Evolutionary conservation across 92 coral and sea anemone species (phyloP).

Genomic region (Parazoanthus atlanticus): DNA sequence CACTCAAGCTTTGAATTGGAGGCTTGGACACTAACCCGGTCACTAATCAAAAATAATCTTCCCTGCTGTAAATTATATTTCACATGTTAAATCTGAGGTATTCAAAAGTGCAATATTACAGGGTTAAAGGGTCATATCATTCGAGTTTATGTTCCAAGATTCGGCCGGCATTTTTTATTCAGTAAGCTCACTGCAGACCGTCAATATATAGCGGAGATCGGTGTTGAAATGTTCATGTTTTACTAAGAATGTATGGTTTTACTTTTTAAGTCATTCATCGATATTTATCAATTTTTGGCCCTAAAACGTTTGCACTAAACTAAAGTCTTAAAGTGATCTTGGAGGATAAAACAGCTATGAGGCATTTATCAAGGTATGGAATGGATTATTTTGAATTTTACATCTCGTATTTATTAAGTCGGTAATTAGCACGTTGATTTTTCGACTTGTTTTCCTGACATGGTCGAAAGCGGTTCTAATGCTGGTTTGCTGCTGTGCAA

Average conservation of each 20-base stretch:
- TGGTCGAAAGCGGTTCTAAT: neutral
- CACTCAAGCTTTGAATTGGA: conserved; percentile 11
- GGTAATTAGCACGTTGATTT: conserved; percentile 15
- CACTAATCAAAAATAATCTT: conserved; percentile 19
- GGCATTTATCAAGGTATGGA: conserved; percentile 14
- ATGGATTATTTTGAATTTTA: neutral
- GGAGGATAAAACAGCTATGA: neutral
- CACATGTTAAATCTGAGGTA: conserved; percentile 8
- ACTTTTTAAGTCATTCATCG: neutral
- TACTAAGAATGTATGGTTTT: neutral
- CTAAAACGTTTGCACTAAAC: neutral
- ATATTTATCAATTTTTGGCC: neutral
- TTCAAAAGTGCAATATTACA: neutral
- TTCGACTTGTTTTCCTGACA: neutral
- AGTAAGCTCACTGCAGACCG: neutral
- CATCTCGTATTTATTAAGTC: neutral
- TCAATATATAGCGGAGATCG: conserved; percentile 1
- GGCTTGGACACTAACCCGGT: conserved; percentile 13
- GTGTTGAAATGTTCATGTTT: neutral
- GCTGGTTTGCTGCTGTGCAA: neutral
- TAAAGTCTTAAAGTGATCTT: neutral
- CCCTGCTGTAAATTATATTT: neutral
- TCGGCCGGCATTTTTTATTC: neutral
- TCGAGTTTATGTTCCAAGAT: conserved; percentile 5
- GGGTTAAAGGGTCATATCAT: conserved; percentile 41